Evolutionary conservation across 2,888 invertebrate genomes (phyloP), one percentile per base, ranked within the genome.

Genomic region (Pardosa pseudoannulata): DNA sequence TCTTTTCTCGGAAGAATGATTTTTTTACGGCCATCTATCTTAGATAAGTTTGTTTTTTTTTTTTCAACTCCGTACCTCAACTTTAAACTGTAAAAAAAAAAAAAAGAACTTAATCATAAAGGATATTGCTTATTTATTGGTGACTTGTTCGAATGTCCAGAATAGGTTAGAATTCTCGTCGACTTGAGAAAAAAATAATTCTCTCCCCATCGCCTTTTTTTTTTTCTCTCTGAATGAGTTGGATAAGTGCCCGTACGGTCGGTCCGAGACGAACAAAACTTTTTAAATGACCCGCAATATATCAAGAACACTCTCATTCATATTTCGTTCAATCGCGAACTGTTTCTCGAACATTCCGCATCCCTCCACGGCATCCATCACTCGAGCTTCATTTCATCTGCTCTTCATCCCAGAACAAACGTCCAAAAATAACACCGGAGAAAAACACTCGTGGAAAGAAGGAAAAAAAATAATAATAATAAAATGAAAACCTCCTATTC

Each of bases 361-460:
- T 65, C 31, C 65, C 65, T 32, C 19, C 32, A 29, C 31, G 31
- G 32, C 32, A 65, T 65, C 65, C 32, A 32, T 65, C 65, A 65
- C 65, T 65, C n/a, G 65, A 65, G 32, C 65, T 31, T 65, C 56
- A 56, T 56, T 56, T 56, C 56, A 56, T 56, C 56, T 56, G 19
- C 56, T 56, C 23, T 11, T 46, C 46, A 46, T 23, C 23, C 56
- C 56, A 23, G 23, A 46, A 56, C 56, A 56, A 56, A 56, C 56
- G 56, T 56, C 56, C 23, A 56, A 56, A 23, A 56, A 56, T 56
- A 56, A 56, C 56, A 56, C 56, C 56, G n/a, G 36, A 65, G 23
- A 62, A 62, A 29, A 28, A n/a, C 28, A 2, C 29, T 3, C 71
- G 46, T 11, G 6, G 23, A 70, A 39, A 70, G 16, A 70, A 36